A percentile compares a stretch with the other conserved stretches of the same genome.
These are phyloP conservation scores for Apis florea DNA, from an alignment of 1,140 invertebrate genomes.

Conservation along the genomic window DNA sequence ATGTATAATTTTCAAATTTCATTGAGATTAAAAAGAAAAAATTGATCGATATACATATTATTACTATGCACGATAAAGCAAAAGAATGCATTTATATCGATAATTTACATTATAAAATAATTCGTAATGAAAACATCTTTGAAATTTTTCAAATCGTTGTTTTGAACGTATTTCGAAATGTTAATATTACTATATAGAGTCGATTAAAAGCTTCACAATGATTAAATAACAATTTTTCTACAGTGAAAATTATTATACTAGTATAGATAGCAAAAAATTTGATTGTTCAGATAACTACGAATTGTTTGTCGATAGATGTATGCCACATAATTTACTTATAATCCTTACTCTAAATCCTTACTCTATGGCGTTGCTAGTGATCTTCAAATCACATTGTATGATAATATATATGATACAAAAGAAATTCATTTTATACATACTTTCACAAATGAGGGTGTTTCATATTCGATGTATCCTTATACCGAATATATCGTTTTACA, in stretches of 20 bases:
- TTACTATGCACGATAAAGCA: background rate
- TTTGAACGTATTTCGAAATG: slow-evolving; percentile 22
- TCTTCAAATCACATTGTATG: slow-evolving; percentile 40
- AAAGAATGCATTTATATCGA: background rate
- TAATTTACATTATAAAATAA: background rate
- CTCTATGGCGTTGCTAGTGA: slow-evolving; percentile 41
- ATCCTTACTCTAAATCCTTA: slow-evolving; percentile 32
- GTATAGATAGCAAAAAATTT: slow-evolving; percentile 42
- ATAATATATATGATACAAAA: slow-evolving; percentile 68
- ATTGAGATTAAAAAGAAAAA: slow-evolving; percentile 24
- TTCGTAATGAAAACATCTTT: background rate
- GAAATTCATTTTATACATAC: slow-evolving; percentile 73
- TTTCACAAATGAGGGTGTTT: slow-evolving; percentile 56
- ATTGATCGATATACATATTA: slow-evolving; percentile 31
- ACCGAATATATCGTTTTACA: slow-evolving; percentile 29
- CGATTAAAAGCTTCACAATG: slow-evolving; percentile 42
- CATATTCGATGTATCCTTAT: slow-evolving; percentile 9
- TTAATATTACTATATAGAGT: slow-evolving; percentile 16
- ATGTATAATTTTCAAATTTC: background rate
- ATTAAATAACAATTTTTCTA: slow-evolving; percentile 45
- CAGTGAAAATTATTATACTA: slow-evolving; percentile 41
- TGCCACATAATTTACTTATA: slow-evolving; percentile 59
- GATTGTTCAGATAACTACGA: slow-evolving; percentile 40
- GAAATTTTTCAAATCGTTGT: background rate
- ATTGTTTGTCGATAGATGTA: slow-evolving; percentile 41